Percentiles rank a stretch among this genome's conserved stretches.
These are phyloP conservation scores for human (Homo sapiens) DNA, from an alignment of 2,113 vertebrate genomes.

Conservation along the genomic window GRCh38 chr14:49226501-49227000, in stretches of 20 bases:
- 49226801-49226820: background rate
- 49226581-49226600: background rate
- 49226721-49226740: background rate
- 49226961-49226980: conserved; percentile 14
- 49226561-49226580: background rate
- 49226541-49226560: background rate
- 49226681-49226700: background rate
- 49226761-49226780: background rate
- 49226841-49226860: background rate
- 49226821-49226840: background rate
- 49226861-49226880: background rate
- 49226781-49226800: background rate
- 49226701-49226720: background rate
- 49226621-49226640: background rate
- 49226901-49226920: background rate
- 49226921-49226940: background rate
- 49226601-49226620: background rate
- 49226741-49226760: background rate
- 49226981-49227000: conserved; percentile 37
- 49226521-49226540: background rate
- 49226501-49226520: background rate
- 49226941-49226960: background rate
- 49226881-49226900: background rate
- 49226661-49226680: background rate
- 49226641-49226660: background rate